phyloP scores from a whole-genome alignment of 2,888 invertebrate species.

The Apocheima hispidaria region DNA sequence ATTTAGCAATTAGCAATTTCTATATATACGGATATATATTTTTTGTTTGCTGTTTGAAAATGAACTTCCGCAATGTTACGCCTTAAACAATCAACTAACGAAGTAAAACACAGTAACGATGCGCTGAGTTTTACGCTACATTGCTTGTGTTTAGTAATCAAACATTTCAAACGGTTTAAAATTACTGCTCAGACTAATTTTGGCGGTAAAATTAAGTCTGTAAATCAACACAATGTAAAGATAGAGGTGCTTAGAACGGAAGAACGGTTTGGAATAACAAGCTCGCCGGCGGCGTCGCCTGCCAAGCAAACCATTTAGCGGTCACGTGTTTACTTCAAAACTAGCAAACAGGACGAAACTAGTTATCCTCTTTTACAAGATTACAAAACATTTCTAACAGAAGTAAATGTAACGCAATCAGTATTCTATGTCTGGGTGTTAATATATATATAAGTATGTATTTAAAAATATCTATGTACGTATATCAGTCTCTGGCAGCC shows the following conservation, averaged over 20 bases:
- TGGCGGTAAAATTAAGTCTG: not conserved
- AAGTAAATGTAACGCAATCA: not conserved
- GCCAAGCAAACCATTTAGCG: slow-evolving; percentile 20
- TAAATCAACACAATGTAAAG: slow-evolving; percentile 1
- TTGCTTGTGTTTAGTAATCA: not conserved
- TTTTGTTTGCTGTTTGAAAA: too few species aligned
- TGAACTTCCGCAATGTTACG: too few species aligned
- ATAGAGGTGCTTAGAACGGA: not conserved
- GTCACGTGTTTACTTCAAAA: slow-evolving; percentile 19
- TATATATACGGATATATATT: too few species aligned
- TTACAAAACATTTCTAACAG: not conserved
- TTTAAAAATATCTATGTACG: too few species aligned
- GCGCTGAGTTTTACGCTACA: not conserved
- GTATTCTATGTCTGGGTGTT: too few species aligned
- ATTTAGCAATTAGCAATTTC: too few species aligned
- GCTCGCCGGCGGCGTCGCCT: not conserved
- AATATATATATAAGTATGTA: too few species aligned
- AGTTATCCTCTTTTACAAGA: not conserved
- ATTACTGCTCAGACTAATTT: not conserved
- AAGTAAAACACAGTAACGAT: too few species aligned
- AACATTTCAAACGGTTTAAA: too few species aligned
- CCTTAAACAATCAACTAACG: too few species aligned
- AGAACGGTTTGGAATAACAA: slow-evolving; percentile 9
- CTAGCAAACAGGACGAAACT: slow-evolving; percentile 9
- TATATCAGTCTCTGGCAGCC: too few species aligned